Evolutionary conservation across 2,113 vertebrate species (phyloP), one percentile per base, ranked within the genome.

Genomic region (Marcusenius ussheri): DNA sequence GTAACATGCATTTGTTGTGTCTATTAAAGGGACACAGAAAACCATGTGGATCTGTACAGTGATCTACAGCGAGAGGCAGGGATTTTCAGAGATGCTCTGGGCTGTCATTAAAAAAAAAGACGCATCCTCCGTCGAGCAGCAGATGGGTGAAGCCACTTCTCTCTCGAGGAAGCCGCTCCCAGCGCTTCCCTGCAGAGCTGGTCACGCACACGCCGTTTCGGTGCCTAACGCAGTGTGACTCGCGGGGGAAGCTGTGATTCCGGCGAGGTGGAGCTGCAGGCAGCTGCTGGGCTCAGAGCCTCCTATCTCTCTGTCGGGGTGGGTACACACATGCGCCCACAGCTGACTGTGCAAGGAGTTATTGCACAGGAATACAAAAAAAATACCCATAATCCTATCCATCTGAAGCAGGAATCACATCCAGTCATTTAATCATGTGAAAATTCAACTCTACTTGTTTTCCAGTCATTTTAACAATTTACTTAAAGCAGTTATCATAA

Each of bases 81-180:
- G 31, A 47, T 56, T 49, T 50, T 51, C 49, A 89, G 70, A 6
- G 87, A 9, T 27, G 50, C 50, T 45, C 21, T n/a, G 45, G 45
- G 83, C 31, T 45, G 46, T 49, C 24, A 27, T 77, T 39, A 77
- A 39, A 77, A 77, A 77, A 77, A 77, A 74, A 39, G 70, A 77
- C 35, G 15, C 70, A 15, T 56, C 62, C 49, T 10, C 2, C 9
- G 8, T 74, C 39, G 24, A n/a, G 58, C 89, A 90, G 90, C 45
- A 66, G 86, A 89, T 91, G 89, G 39, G 89, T 77, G 89, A 53
- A 83, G 49, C 47, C 50, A 46, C 90, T 88, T 70, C 83, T 93
- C 91, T 90, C 85, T 51, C 80, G 74, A 90, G 90, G 90, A 94
- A 92, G 93, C 91, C 88, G 35, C 86, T 91, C 66, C 50, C 80